phyloP scores from a whole-genome alignment of 1,140 invertebrate species.

The Tetramorium simillimum region DNA sequence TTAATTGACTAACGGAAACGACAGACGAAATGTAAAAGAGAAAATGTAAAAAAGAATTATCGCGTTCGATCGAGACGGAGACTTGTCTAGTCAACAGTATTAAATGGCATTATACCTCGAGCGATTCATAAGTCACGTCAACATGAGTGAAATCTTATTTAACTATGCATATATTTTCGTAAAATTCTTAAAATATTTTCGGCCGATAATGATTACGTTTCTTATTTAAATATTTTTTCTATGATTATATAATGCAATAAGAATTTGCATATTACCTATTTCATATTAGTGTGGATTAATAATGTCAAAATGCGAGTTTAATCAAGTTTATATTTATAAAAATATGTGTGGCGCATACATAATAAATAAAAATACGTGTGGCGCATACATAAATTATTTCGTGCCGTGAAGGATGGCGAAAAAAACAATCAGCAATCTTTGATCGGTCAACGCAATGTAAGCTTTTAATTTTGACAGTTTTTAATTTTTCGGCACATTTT shows the following conservation, averaged over 20 bases:
- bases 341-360: too few relatives aligned
- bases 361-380: too few relatives aligned
- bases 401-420: conserved; percentile 8
- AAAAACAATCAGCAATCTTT: conserved; percentile 1
- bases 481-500: conserved; percentile 7
- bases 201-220: not conserved
- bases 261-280: not conserved
- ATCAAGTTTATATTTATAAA: not conserved
- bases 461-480: not conserved
- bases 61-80: not conserved
- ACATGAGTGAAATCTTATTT: conserved; percentile 1
- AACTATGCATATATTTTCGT: not conserved
- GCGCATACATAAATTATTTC: conserved; percentile 6
- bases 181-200: not conserved
- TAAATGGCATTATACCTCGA: not conserved
- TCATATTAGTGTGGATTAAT: not conserved
- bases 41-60: conserved; percentile 7
- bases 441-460: conserved; percentile 29
- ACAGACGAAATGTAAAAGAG: not conserved
- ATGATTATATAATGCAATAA: not conserved
- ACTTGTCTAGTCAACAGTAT: not conserved
- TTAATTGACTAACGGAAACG: not conserved
- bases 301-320: not conserved
- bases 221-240: conserved; percentile 6
- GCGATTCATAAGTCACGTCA: not conserved